Base-by-base conservation (phyloP, 2,113 vertebrate genomes). In the Charadrius vociferus region DNA sequence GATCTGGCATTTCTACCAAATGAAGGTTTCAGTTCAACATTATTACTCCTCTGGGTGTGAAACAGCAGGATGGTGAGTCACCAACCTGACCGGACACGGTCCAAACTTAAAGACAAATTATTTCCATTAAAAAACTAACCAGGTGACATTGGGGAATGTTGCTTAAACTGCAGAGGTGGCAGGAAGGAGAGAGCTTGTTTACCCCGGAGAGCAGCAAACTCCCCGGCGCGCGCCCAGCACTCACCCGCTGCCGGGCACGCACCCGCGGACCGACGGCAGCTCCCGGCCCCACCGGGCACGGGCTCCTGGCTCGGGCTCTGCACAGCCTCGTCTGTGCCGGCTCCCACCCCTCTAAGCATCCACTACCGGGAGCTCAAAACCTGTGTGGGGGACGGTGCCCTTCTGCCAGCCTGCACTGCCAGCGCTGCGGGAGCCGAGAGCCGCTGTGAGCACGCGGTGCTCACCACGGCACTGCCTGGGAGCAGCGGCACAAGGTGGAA, bases 1-100 rank as follows among this genome's bases (percentile, higher is more conserved):
- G 92, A 86, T 68, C 36, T 37, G 90, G 90, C 88, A 27, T 84
- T 71, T 32, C 90, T 50, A 88, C 55, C 71, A 45, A 74, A 65
- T 7, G 43, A 91, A 91, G 86, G 80, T 84, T 59, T 90, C 5
- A 0, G 58, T 18, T 93, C 58, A 41, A 29, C 14, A 7, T 83
- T 87, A 7, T 23, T 58, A 53, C 82, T 86, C 56, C 15, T 77
- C 29, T 16, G 72, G 37, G 29, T 22, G 80, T 24, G 71, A 59
- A 79, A 61, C 13, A 49, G 32, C 0, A 1, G 66, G 75, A 63
- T 15, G 41, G 65, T 1, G 8, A 43, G 41, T 9, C 59, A 88
- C n/a, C 66, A 39, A 43, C 49, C 12, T 2, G 14, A 15, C 41
- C 4, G 3, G 45, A 30, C 45, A 47, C 4, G 14, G 23, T 82